phyloP scores from a whole-genome alignment of 2,113 vertebrate genomes.

The Nyctereutes procyonoides region DNA sequence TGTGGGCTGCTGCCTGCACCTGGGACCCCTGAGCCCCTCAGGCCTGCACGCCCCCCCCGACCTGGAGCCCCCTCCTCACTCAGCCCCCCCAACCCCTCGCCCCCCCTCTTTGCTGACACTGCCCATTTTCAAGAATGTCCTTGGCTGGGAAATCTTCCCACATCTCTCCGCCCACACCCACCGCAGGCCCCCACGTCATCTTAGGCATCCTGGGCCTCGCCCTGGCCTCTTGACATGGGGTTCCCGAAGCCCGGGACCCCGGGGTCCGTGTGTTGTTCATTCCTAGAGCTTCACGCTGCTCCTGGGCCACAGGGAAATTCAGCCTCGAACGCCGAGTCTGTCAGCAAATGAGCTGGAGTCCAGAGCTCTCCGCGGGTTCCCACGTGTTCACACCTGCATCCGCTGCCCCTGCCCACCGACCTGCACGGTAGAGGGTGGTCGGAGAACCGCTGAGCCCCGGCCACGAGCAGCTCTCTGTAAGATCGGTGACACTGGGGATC shows the following conservation, averaged over 20 bases:
- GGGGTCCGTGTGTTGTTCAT: accelerated
- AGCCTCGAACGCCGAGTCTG: neutral
- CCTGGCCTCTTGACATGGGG: neutral
- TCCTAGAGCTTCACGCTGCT: neutral
- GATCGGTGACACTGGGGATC: neutral
- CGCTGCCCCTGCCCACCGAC: too few relatives aligned
- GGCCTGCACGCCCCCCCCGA: neutral
- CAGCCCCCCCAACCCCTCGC: accelerated
- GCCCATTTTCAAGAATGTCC: neutral
- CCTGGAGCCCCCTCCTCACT: too few relatives aligned
- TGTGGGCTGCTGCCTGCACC: accelerated
- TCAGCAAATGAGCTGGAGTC: neutral
- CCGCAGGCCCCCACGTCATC: accelerated
- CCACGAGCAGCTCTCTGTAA: too few relatives aligned
- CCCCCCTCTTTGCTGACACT: neutral
- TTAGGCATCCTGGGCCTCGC: neutral
- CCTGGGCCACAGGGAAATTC: accelerated
- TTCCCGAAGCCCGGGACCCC: accelerated
- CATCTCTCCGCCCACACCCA: accelerated
- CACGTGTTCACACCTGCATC: too few relatives aligned
- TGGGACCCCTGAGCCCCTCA: accelerated
- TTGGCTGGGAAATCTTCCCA: accelerated
- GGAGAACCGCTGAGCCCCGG: too few relatives aligned
- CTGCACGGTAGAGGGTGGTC: too few relatives aligned
- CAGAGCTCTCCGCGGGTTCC: neutral